phyloP scores from a whole-genome alignment of 2,888 invertebrate genomes.

The Lamproptera curius region DNA sequence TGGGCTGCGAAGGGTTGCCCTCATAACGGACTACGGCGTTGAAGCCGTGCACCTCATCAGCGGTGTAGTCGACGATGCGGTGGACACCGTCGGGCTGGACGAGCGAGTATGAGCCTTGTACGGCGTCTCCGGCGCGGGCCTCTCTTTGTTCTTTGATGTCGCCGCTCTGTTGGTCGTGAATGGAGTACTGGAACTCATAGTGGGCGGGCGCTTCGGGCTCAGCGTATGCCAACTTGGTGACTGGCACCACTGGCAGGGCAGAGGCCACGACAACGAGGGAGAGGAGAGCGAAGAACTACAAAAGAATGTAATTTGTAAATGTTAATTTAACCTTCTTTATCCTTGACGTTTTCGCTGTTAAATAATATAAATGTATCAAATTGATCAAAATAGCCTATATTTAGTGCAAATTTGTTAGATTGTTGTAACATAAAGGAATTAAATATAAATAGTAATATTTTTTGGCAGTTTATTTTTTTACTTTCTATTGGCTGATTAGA shows the following conservation, averaged over 20 bases:
- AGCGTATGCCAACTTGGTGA: conserved; percentile 48
- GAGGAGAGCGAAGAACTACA: conserved; percentile 50
- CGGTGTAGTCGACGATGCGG: conserved; percentile 72
- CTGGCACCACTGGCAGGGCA: conserved; percentile 37
- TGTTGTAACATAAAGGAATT: no score
- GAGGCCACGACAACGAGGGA: conserved; percentile 43
- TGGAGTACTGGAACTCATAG: no score
- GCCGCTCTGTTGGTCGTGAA: conserved; percentile 49
- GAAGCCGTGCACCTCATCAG: no score
- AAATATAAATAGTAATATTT: no score
- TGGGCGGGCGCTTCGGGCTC: conserved; percentile 56
- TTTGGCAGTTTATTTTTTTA: no score
- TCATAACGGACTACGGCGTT: no score
- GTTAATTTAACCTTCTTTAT: not conserved
- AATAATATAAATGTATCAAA: not conserved
- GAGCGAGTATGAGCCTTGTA: conserved; percentile 69
- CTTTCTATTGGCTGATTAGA: no score
- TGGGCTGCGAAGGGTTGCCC: conserved; percentile 40
- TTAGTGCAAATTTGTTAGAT: not conserved
- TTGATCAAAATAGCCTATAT: not conserved
- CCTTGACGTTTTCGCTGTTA: not conserved
- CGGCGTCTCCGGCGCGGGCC: conserved; percentile 57
- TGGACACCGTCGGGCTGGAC: conserved; percentile 75
- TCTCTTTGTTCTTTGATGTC: conserved; percentile 70
- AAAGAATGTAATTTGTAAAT: conserved; percentile 10